Base-by-base conservation (phyloP, 2,797 vertebrate species). In the Danionella dracula region DNA sequence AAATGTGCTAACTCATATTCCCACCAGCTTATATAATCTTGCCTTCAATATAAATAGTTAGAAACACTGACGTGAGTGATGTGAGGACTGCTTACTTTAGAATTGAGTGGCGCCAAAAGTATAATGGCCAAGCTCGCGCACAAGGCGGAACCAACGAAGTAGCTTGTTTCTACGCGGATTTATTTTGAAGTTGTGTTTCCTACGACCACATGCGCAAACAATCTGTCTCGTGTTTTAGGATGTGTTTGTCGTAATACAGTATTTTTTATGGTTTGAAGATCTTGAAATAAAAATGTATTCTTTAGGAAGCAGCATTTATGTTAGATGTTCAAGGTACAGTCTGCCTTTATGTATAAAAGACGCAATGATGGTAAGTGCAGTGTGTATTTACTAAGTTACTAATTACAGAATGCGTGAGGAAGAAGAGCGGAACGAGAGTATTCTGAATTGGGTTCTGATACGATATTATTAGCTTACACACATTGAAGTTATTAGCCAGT, bases 381-480 rank as follows among this genome's bases (percentile, higher is more conserved):
- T 29, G n/a, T 31, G 8, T n/a, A 17, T 0, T 59, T 32, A 1
- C 4, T 17, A 29, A 23, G 0, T 15, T 17, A 23, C n/a, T 4
- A 19, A 17, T 8, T 4, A 51, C n/a, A n/a, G n/a, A n/a, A n/a
- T n/a, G n/a, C n/a, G n/a, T n/a, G n/a, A n/a, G n/a, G n/a, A n/a
- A n/a, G 34, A 71, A 70, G 70, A 41, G 83, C 82, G 82, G 79
- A 74, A 0, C 82, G 83, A 89, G 85, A 88, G 86, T 88, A 87
- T 84, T 89, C 86, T 88, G 85, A 88, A 87, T 86, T 88, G 78
- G 85, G 87, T 88, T 89, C 71, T 81, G 64, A 75, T 70, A 45
- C 1, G 1, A 10, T 78, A 59, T n/a, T 73, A 17, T 79, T 82
- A 82, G 76, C 87, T 87, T n/a, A n/a, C 84, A 87, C 73, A 71